Evolutionary conservation across 2,113 vertebrate species (phyloP), one percentile per base, ranked within the genome.

Genomic region (Camelus dromedarius): DNA sequence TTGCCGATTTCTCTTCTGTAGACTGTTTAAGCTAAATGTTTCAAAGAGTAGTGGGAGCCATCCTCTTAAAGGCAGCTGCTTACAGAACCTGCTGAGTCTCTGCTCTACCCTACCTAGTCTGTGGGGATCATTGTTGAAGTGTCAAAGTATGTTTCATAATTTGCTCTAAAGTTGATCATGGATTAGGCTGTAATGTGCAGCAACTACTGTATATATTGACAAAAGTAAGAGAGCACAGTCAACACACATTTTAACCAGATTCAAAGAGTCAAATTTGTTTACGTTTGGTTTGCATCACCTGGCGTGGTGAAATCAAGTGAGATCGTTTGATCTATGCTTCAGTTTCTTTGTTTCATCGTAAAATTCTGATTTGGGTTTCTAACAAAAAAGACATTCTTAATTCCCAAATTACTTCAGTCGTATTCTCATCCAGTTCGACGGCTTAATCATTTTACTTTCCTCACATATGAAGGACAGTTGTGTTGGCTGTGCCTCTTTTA

Each of bases 11-110:
- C 80, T 97, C 70, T 97, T 93, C 81, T 89, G 89, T 96, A 46
- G 82, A 80, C 84, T 83, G 95, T 97, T 98, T 52, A 97, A 94
- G 95, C 50, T 89, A 93, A 97, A 56, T 80, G 72, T 96, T 84
- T 93, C 83, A 28, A 42, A 92, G 73, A 92, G 54, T 69, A 30
- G 64, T 54, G 92, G 79, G 56, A 42, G 4, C 50, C 28, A 5
- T 32, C 24, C 38, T 81, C 52, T 72, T 42, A 48, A n/a, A 60
- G 46, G 54, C 24, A 67, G n/a, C 56, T 10, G 58, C 56, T 22
- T 52, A 26, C 8, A 56, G 82, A 66, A 15, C 52, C 60, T 60
- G 32, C 10, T 28, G 69, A 22, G 5, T 86, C 66, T 84, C 84
- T 32, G 46, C 81, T 72, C 52, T 12, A 8, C 62, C 42, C 62